These are phyloP conservation scores for Chymomyza amoena DNA, from an alignment of 2,888 invertebrate species.

Conservation along the genomic window DNA sequence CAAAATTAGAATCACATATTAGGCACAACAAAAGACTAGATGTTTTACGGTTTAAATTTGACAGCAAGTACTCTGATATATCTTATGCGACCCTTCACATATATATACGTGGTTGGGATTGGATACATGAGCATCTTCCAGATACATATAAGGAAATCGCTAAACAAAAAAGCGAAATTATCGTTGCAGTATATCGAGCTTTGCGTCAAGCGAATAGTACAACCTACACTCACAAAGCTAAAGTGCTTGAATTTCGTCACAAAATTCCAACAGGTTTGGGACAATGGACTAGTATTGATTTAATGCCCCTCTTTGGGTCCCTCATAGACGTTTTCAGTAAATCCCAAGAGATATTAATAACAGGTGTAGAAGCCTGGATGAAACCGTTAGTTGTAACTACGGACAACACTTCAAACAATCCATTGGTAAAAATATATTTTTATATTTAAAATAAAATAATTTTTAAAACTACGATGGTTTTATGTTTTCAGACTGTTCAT, in stretches of 20 bases:
- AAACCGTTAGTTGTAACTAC: constrained; percentile 85
- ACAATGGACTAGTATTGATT: constrained; percentile 86
- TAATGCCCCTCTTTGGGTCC: constrained; percentile 86
- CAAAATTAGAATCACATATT: constrained; percentile 62
- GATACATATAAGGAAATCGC: constrained; percentile 42
- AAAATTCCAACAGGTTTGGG: constrained; percentile 75
- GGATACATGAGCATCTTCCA: constrained; percentile 71
- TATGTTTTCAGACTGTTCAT: constrained; percentile 70
- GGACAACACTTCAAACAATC: constrained; percentile 74
- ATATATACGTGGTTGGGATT: constrained; percentile 75
- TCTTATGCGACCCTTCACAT: constrained; percentile 74
- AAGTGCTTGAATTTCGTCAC: constrained; percentile 70
- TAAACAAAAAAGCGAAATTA: constrained; percentile 56
- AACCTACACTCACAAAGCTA: constrained; percentile 68
- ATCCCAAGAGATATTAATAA: constrained; percentile 88
- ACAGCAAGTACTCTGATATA: constrained; percentile 67
- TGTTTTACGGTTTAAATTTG: constrained; percentile 74
- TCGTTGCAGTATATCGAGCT: constrained; percentile 71
- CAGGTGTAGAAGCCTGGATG: constrained; percentile 83
- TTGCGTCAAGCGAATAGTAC: constrained; percentile 59
- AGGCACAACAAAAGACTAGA: constrained; percentile 74
- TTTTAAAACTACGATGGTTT: constrained; percentile 11
- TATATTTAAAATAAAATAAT: not conserved
- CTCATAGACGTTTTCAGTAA: constrained; percentile 88
- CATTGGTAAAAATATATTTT: constrained; percentile 72